Base-by-base conservation (phyloP, 2,113 vertebrate species). In the Leptodactylus fuscus region DNA sequence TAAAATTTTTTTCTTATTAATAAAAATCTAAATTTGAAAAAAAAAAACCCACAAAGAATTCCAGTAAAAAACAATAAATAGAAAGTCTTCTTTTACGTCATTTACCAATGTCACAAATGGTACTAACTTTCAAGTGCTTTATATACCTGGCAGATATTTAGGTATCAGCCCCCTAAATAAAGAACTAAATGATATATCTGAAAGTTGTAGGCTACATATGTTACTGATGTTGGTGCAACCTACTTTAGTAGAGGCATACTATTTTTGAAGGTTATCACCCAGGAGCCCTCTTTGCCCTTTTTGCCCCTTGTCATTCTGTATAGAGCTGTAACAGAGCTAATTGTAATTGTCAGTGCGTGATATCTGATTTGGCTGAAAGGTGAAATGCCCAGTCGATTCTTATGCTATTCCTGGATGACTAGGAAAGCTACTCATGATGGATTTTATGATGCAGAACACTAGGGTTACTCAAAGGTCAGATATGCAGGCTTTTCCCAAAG, bases 351-450 rank as follows among this genome's bases (percentile, higher is more conserved):
- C 69, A 75, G 34, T 44, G 34, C 8, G 15, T 29, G 73, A 60
- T 46, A 75, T 62, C 38, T 75, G 51, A 75, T 48, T 75, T 83
- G 70, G 24, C 71, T 76, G 38, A 60, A 46, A 83, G 51, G 69
- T 75, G 70, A 62, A 74, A 83, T 60, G n/a, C 48, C 49, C 32
- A 51, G 49, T 82, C 81, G 32, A 36, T 73, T 58, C 34, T 34
- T 55, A 27, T 73, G 34, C 34, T 71, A 27, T 74, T 44, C 13
- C 18, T 41, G 51, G 51, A 62, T 60, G 9, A 67, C 38, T 44
- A 75, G 27, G 51, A 60, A 83, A 75, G 15, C 22, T n/a, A 48
- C 36, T 75, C 70, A 75, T 75, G 81, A 74, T 44, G 36, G 34
- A 60, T 46, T 83, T 55, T 83, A 38, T 74, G 48, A 75, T 60